Percentiles rank a stretch among this genome's conserved stretches.
These are phyloP conservation scores for Rana temporaria DNA, from an alignment of 2,113 vertebrate species.

Conservation along the genomic window DNA sequence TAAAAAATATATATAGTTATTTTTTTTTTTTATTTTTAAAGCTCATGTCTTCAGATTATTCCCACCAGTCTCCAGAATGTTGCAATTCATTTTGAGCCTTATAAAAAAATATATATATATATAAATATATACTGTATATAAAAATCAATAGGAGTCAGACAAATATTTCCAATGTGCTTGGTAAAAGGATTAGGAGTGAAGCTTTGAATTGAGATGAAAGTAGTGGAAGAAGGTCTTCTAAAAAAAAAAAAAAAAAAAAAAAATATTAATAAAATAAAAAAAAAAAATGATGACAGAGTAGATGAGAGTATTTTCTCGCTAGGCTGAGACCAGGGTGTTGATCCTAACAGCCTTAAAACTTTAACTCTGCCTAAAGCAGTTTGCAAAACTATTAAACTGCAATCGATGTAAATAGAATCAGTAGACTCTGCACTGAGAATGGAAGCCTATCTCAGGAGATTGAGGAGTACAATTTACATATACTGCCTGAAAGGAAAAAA, in stretches of 20 bases:
- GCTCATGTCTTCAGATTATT: constrained; percentile 64
- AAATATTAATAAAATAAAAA: constrained; percentile 66
- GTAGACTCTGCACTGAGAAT: constrained; percentile 79
- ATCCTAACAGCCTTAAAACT: constrained; percentile 86
- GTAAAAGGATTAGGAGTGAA: constrained; percentile 30
- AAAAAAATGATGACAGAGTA: constrained; percentile 65
- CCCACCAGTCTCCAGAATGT: constrained; percentile 11
- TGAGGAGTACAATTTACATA: constrained; percentile 78
- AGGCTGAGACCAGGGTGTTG: constrained; percentile 84
- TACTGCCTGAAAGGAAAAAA: constrained; percentile 73
- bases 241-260: constrained; percentile 82
- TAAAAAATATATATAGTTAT: neutral
- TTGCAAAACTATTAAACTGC: constrained; percentile 81
- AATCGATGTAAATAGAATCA: constrained; percentile 81
- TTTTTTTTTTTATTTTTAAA: constrained; percentile 78
- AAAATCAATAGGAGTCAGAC: too few species aligned
- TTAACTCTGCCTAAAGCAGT: constrained; percentile 85
- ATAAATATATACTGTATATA: too few species aligned
- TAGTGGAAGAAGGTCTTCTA: constrained; percentile 74
- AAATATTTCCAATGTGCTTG: too few species aligned
- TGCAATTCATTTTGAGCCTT: constrained; percentile 7
- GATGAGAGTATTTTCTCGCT: constrained; percentile 81
- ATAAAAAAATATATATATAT: too few species aligned
- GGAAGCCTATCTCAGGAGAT: constrained; percentile 77
- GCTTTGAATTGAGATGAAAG: constrained; percentile 69